Conservation (phyloP, 2,797 vertebrate genomes). For the Trematomus bernacchii region DNA sequence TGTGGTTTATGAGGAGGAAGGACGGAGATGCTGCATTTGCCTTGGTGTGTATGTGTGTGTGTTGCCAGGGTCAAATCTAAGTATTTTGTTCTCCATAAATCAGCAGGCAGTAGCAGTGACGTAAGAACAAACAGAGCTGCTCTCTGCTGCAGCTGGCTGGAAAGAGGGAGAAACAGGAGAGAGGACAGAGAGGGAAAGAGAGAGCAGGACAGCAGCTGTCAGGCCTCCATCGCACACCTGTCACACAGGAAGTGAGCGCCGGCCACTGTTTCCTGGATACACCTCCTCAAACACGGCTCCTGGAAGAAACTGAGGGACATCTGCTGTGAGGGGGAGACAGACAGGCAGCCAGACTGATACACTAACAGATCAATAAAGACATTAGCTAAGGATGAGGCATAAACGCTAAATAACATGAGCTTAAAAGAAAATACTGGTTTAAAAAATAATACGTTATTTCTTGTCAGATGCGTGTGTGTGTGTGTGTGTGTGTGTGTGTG, state of each 20-base stretch:
- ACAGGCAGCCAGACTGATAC: slow-evolving; percentile 43
- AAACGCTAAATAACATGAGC: slow-evolving; percentile 37
- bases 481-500: slow-evolving; percentile 38
- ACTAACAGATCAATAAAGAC: slow-evolving; percentile 51
- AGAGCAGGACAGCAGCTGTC: slow-evolving; percentile 87
- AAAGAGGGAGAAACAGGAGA: slow-evolving; percentile 77
- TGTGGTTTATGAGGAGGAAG: slow-evolving; percentile 43
- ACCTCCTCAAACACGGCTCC: slow-evolving; percentile 83
- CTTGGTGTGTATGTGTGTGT: slow-evolving; percentile 48
- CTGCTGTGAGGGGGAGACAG: slow-evolving; percentile 58
- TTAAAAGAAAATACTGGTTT: slow-evolving; percentile 34
- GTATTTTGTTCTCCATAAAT: slow-evolving; percentile 87
- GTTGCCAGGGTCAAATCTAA: slow-evolving; percentile 79
- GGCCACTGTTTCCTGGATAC: slow-evolving; percentile 88
- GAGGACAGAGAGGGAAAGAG: slow-evolving; percentile 75
- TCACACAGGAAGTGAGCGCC: slow-evolving; percentile 86
- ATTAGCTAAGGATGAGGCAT: slow-evolving; percentile 24
- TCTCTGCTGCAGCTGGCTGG: slow-evolving; percentile 84
- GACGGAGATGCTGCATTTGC: slow-evolving; percentile 61
- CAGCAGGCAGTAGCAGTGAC: slow-evolving; percentile 81
- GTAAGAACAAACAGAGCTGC: slow-evolving; percentile 83
- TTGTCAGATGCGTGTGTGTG: slow-evolving; percentile 27
- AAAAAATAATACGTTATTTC: neutral
- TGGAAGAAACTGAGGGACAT: slow-evolving; percentile 69
- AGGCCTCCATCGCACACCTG: slow-evolving; percentile 86